phyloP scores from a whole-genome alignment of 2,888 invertebrate species.

The Clanis bilineata region DNA sequence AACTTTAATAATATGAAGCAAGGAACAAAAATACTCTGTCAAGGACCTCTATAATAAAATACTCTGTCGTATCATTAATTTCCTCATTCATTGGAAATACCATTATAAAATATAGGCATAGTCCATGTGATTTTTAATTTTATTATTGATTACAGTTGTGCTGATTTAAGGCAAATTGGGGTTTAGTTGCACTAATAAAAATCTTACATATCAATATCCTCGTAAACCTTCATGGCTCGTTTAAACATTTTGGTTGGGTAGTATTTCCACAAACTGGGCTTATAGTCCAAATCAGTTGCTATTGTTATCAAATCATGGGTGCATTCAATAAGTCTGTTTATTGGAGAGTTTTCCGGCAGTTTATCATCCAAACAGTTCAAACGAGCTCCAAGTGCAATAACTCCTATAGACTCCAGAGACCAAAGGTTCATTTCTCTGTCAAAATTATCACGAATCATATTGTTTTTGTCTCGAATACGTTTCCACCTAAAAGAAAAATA shows the following conservation, averaged over 20 bases:
- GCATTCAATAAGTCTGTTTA: constrained; percentile 51
- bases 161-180: no score
- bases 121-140: no score
- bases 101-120: no score
- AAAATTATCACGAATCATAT: constrained; percentile 81
- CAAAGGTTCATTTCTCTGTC: constrained; percentile 82
- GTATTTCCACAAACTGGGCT: constrained; percentile 55
- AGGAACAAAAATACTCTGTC: no score
- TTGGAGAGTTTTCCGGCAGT: constrained; percentile 55
- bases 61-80: no score
- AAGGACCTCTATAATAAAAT: no score
- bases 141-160: no score
- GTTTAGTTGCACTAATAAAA: no score
- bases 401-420: constrained; percentile 82
- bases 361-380: constrained; percentile 59
- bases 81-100: no score
- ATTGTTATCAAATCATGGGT: constrained; percentile 49
- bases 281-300: constrained; percentile 52
- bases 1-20: no score
- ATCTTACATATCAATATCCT: constrained; percentile 54
- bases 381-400: constrained; percentile 63
- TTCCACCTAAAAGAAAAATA: constrained; percentile 65
- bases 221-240: constrained; percentile 56
- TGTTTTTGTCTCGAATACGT: constrained; percentile 69
- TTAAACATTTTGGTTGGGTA: constrained; percentile 50